Conservation (phyloP, 2,797 vertebrate species). For the Rhinella marina region DNA sequence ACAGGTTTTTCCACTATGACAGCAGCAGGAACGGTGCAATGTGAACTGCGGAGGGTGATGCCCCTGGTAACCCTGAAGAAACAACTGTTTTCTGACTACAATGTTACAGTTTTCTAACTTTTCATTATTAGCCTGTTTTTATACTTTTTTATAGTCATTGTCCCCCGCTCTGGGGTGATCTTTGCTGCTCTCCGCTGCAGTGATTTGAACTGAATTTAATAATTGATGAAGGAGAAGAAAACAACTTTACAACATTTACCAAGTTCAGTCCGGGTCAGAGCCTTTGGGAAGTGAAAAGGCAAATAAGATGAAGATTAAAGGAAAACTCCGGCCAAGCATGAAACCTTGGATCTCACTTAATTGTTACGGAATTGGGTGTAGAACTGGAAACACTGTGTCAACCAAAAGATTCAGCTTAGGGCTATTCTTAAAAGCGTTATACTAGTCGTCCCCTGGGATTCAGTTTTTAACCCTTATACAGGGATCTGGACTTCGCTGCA, state of each 20-base stretch:
- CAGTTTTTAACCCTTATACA: too few relatives aligned
- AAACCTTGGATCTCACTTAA: not conserved
- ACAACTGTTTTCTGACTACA: not conserved
- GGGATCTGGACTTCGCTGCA: too few relatives aligned
- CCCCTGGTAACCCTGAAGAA: not conserved
- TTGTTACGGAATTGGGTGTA: too few relatives aligned
- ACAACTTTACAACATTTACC: not conserved
- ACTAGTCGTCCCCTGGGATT: too few relatives aligned
- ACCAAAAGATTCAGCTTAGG: too few relatives aligned
- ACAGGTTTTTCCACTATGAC: not conserved
- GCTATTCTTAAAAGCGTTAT: too few relatives aligned
- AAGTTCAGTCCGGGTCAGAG: constrained; percentile 25
- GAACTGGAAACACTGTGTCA: too few relatives aligned
- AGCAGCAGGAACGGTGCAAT: not conserved
- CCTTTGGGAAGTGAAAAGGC: not conserved
- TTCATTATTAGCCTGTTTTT: not conserved
- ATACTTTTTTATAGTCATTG: not conserved
- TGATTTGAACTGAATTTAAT: constrained; percentile 11
- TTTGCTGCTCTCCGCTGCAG: constrained; percentile 8
- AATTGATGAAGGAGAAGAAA: constrained; percentile 24
- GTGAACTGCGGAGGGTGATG: not conserved
- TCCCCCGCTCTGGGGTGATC: not conserved
- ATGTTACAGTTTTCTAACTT: not conserved
- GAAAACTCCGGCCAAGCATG: not conserved
- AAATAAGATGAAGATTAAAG: not conserved